Conservation (phyloP, 2,113 vertebrate genomes). For the Xiphophorus couchianus region DNA sequence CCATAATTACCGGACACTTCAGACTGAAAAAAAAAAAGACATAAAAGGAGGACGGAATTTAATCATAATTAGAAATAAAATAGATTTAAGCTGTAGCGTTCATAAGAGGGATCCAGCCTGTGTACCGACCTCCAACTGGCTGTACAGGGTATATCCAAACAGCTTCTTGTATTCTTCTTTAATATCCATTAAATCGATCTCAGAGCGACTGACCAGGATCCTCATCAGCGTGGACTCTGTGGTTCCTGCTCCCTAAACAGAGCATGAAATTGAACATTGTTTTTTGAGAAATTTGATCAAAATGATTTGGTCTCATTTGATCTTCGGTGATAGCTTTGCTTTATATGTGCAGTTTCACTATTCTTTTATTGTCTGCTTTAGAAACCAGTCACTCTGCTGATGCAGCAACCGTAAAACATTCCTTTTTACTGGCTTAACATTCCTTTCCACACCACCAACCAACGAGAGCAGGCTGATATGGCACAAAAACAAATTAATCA, state of each 20-base stretch:
- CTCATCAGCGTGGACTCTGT: conserved; percentile 84
- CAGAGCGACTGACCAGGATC: conserved; percentile 87
- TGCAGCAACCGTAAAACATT: conserved; percentile 26
- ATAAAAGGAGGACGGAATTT: background rate
- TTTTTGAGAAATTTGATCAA: background rate
- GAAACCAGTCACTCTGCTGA: background rate
- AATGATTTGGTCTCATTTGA: background rate
- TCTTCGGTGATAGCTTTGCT: background rate
- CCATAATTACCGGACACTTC: conserved; percentile 69
- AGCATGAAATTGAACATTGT: background rate
- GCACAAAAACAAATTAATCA: conserved; percentile 6
- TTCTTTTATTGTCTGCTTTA: background rate
- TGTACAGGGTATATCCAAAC: conserved; percentile 81
- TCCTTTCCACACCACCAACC: conserved; percentile 42
- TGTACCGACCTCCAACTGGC: conserved; percentile 81
- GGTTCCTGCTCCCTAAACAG: conserved; percentile 84
- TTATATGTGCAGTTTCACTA: background rate
- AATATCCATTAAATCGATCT: conserved; percentile 88
- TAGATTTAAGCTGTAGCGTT: background rate
- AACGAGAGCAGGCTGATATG: conserved; percentile 9
- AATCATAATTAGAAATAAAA: background rate
- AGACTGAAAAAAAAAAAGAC: conserved; percentile 41
- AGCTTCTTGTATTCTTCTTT: conserved; percentile 86
- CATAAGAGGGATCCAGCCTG: no score
- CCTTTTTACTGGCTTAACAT: conserved; percentile 42